Evolutionary conservation across 35 echinoderm and acorn worm genomes (phyloP).

Genomic region (Heliocidaris tuberculata): DNA sequence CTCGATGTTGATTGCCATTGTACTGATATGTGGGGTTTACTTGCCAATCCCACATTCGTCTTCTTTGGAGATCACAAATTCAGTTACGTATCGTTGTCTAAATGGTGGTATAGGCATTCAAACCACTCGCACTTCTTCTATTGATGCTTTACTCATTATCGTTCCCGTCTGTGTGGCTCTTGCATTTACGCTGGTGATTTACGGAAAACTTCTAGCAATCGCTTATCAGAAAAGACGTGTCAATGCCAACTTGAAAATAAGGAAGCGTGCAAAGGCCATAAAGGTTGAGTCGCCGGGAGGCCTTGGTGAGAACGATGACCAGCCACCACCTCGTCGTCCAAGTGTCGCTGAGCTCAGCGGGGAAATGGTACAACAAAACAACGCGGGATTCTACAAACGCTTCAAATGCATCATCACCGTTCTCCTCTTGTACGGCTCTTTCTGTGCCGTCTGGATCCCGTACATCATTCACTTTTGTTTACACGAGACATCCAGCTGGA

Average conservation of each 20-base stretch:
- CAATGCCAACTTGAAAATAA: neutral
- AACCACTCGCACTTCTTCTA: neutral
- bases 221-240: neutral
- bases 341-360: neutral
- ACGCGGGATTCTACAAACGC: neutral
- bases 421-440: neutral
- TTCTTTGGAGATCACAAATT: neutral
- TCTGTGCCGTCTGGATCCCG: slow-evolving; percentile 1
- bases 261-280: neutral
- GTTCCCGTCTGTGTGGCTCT: neutral
- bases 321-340: neutral
- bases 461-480: neutral
- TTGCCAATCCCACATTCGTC: neutral
- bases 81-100: neutral
- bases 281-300: neutral
- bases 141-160: neutral
- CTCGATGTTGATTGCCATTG: neutral
- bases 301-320: no score
- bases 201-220: neutral
- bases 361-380: neutral
- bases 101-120: neutral
- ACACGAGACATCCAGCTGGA: neutral
- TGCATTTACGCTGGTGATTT: neutral
- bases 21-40: neutral
- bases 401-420: slow-evolving; percentile 16